Conservation (phyloP, 2,888 invertebrate species). For the Cremastobaeus sp. region DNA sequence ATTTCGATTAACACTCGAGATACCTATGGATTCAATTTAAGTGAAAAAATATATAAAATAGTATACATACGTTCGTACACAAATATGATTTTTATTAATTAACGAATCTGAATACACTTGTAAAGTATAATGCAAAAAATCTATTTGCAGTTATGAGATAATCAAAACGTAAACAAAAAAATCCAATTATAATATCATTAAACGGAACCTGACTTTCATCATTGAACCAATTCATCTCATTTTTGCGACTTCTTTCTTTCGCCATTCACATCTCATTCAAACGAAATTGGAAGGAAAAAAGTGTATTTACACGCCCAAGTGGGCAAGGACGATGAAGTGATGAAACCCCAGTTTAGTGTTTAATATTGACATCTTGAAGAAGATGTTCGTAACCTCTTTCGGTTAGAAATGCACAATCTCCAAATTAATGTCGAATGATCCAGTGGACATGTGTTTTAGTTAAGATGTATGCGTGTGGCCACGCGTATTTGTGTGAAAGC, state of each 20-base stretch:
- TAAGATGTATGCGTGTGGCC: constrained; percentile 7
- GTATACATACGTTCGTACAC: too few species aligned
- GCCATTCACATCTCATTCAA: neutral
- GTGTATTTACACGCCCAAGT: neutral
- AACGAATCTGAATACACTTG: too few species aligned
- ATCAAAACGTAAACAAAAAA: too few species aligned
- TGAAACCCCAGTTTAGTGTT: neutral
- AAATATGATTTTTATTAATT: too few species aligned
- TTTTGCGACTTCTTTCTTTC: neutral
- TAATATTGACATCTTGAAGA: constrained; percentile 4
- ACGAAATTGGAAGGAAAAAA: neutral
- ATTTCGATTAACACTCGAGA: too few species aligned
- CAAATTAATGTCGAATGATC: constrained; percentile 37
- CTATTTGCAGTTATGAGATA: too few species aligned
- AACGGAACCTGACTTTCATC: too few species aligned
- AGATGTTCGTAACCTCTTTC: constrained; percentile 5
- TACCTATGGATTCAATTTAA: too few species aligned
- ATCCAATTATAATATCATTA: too few species aligned
- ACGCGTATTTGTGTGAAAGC: constrained; percentile 31
- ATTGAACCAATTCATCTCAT: constrained; percentile 25
- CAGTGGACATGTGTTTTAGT: constrained; percentile 24
- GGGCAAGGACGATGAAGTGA: neutral
- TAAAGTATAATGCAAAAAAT: too few species aligned
- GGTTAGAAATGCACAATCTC: constrained; percentile 16
- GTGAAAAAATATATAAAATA: too few species aligned